Evolutionary conservation across 1,140 invertebrate genomes (phyloP).

Genomic region (Ridgeia piscesae): DNA sequence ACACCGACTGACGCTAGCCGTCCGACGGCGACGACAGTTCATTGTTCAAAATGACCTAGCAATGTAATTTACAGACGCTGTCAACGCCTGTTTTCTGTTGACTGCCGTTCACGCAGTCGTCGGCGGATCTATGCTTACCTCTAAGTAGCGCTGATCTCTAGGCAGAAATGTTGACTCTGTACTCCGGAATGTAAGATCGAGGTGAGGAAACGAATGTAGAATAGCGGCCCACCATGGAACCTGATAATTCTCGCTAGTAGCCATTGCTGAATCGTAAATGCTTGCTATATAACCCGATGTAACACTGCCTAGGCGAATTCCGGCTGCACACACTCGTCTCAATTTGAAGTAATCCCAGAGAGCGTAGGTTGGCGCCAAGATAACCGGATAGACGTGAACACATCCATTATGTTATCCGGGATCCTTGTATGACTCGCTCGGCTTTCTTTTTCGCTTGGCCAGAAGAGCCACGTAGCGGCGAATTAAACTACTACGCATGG

Average conservation of each 20-base stretch:
- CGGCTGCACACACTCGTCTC: not conserved
- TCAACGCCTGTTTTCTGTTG: not conserved
- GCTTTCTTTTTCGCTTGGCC: not conserved
- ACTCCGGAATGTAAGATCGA: slow-evolving; percentile 75
- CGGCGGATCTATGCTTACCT: slow-evolving; percentile 64
- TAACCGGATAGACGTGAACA: not conserved
- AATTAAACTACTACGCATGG: not conserved
- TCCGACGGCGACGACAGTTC: not conserved
- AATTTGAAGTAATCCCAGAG: not conserved
- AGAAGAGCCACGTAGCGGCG: not conserved
- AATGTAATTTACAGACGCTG: not conserved
- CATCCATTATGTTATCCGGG: not conserved
- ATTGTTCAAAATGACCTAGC: not conserved
- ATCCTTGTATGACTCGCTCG: not conserved
- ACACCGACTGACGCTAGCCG: not conserved
- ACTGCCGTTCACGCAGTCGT: not conserved
- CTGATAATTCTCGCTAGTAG: slow-evolving; percentile 39
- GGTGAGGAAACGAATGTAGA: slow-evolving; percentile 73
- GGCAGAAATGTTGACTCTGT: slow-evolving; percentile 89
- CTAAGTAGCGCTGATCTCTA: slow-evolving; percentile 82
- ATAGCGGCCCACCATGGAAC: slow-evolving; percentile 79
- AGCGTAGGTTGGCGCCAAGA: not conserved
- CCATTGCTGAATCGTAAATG: slow-evolving; percentile 11
- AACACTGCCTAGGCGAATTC: not conserved
- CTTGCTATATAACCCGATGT: not conserved